A percentile compares a stretch with the other conserved stretches of the same genome.
These are phyloP conservation scores for Hydropsyche betteni DNA, from an alignment of 2,888 invertebrate genomes.

Conservation along the genomic window DNA sequence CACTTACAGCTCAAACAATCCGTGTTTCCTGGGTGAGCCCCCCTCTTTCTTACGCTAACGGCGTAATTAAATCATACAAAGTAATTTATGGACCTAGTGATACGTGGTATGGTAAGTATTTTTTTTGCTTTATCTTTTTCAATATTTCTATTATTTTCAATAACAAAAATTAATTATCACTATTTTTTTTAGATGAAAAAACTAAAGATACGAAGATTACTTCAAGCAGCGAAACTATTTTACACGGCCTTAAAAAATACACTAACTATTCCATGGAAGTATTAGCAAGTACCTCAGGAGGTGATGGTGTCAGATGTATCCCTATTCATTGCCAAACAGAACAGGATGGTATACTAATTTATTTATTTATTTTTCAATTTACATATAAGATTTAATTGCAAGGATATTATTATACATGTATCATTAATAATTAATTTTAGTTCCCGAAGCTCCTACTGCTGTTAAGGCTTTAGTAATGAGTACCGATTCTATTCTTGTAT, in stretches of 20 bases:
- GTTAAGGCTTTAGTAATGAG: constrained; percentile 95
- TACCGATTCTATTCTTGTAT: constrained; percentile 87
- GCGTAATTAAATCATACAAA: constrained; percentile 95
- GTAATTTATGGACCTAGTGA: constrained; percentile 92
- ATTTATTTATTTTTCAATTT: background rate
- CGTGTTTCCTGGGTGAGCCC: constrained; percentile 95
- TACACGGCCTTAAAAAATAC: constrained; percentile 93
- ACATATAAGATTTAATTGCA: background rate
- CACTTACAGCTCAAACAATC: constrained; percentile 93
- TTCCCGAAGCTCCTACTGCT: constrained; percentile 91
- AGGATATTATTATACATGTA: background rate
- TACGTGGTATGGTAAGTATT: constrained; percentile 86
- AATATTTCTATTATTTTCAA: constrained; percentile 26
- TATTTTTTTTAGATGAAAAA: constrained; percentile 74
- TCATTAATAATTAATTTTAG: constrained; percentile 61
- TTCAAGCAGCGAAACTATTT: constrained; percentile 89
- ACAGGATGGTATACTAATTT: constrained; percentile 81
- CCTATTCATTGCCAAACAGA: constrained; percentile 94
- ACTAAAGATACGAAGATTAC: constrained; percentile 91
- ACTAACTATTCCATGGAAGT: constrained; percentile 98
- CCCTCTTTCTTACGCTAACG: constrained; percentile 89
- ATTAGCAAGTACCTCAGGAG: constrained; percentile 92
- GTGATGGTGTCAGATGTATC: constrained; percentile 89
- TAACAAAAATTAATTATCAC: constrained; percentile 23
- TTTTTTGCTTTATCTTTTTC: background rate